Evolutionary conservation across 2,113 vertebrate species (phyloP).

Genomic region (Tragelaphus strepsiceros): DNA sequence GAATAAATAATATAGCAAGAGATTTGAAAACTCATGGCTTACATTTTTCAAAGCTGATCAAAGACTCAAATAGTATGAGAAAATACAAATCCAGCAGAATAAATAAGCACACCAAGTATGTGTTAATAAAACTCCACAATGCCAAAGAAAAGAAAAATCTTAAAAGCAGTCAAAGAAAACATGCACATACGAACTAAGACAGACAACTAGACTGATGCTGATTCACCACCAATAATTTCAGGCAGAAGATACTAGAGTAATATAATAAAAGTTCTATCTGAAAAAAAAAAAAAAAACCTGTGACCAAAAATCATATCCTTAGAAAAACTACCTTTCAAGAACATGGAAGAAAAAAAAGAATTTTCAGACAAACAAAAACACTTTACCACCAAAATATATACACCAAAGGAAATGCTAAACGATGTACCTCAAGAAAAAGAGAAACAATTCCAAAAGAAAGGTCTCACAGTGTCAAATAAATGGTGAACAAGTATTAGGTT

Average conservation of each 20-base stretch:
- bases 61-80: background rate
- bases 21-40: background rate
- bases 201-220: background rate
- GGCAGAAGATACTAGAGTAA: background rate
- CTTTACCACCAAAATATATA: background rate
- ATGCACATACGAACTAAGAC: background rate
- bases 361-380: background rate
- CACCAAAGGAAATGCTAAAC: background rate
- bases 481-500: background rate
- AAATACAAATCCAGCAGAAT: background rate
- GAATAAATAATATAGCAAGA: background rate
- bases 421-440: background rate
- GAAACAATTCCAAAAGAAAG: background rate
- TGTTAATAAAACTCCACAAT: background rate
- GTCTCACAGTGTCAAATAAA: background rate
- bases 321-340: conserved; percentile 9
- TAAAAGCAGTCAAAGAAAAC: background rate
- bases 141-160: background rate
- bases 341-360: background rate
- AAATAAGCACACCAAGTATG: background rate
- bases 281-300: background rate
- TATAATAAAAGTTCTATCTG: background rate
- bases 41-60: background rate
- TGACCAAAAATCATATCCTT: background rate
- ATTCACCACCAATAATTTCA: background rate